These are phyloP conservation scores for Dorcus parallelipipedus DNA, from an alignment of 2,888 invertebrate genomes.

Conservation along the genomic window DNA sequence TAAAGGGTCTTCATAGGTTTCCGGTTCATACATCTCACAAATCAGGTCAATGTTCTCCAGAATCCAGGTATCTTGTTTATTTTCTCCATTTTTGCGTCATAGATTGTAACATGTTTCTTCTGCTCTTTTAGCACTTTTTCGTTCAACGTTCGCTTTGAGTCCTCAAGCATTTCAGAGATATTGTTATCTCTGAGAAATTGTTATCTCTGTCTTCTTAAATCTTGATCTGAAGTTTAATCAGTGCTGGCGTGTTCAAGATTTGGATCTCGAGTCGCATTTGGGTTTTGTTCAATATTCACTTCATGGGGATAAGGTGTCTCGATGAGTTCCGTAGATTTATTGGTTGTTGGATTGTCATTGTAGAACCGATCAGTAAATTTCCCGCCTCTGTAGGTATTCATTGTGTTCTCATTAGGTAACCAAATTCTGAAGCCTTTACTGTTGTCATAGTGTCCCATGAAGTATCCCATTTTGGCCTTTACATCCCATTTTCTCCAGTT, in stretches of 20 bases:
- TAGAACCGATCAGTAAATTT: slow-evolving; percentile 11
- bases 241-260: not conserved
- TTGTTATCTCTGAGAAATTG: slow-evolving; percentile 27
- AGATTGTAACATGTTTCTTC: not conserved
- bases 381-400: too few species aligned
- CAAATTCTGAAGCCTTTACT: slow-evolving; percentile 20
- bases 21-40: not conserved
- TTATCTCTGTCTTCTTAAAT: too few species aligned
- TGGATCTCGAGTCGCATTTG: not conserved
- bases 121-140: not conserved
- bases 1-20: too few species aligned
- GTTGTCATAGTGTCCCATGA: slow-evolving; percentile 21
- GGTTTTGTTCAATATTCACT: not conserved
- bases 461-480: slow-evolving; percentile 17
- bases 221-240: not conserved
- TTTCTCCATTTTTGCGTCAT: not conserved
- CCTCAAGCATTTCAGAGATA: slow-evolving; percentile 24
- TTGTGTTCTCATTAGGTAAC: slow-evolving; percentile 17
- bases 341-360: not conserved
- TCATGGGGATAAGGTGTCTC: slow-evolving; percentile 4
- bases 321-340: not conserved
- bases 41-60: not conserved
- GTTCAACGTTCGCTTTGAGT: not conserved
- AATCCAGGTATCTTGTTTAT: not conserved
- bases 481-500: slow-evolving; percentile 20